These are phyloP conservation scores for Hirtodrosophila duncani DNA, from an alignment of 2,888 invertebrate genomes.

Conservation along the genomic window DNA sequence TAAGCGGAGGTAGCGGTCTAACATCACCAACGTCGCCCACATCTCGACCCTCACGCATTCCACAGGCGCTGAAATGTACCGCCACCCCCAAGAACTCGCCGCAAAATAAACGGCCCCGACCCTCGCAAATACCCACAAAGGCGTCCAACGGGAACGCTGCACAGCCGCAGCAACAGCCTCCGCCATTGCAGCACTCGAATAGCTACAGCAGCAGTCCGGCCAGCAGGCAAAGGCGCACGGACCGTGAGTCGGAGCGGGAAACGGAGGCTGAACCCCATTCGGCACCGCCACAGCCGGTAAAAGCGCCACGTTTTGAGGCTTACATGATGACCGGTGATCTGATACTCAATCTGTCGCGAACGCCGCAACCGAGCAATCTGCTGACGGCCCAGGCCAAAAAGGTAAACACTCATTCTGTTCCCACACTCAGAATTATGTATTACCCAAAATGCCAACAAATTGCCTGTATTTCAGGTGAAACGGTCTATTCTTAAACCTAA, in stretches of 20 bases:
- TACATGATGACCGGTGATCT: conserved; percentile 99
- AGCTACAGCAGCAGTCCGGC: conserved; percentile 69
- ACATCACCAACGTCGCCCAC: conserved; percentile 66
- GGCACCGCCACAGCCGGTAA: conserved; percentile 75
- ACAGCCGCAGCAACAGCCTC: conserved; percentile 15
- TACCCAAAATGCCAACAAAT: too few relatives aligned
- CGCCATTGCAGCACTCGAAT: conserved; percentile 62
- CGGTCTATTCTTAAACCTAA: too few relatives aligned
- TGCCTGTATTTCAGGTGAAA: too few relatives aligned
- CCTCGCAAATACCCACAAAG: conserved; percentile 77
- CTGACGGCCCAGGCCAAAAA: conserved; percentile 80
- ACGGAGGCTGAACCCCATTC: conserved; percentile 70
- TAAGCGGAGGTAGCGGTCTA: conserved; percentile 27
- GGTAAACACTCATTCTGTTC: conserved; percentile 59
- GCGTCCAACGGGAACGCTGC: conserved; percentile 56
- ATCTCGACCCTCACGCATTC: conserved; percentile 81
- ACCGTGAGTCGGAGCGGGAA: conserved; percentile 34
- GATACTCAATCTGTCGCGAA: conserved; percentile 93
- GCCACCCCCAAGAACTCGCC: conserved; percentile 74
- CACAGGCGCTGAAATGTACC: conserved; percentile 78
- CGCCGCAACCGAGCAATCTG: conserved; percentile 84
- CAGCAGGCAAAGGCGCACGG: conserved; percentile 43
- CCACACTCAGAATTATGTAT: too few relatives aligned
- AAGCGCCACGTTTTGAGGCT: conserved; percentile 86
- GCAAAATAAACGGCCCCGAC: conserved; percentile 75